Base-by-base conservation (phyloP, 2,888 invertebrate genomes). In the Epistrophella euchroma region DNA sequence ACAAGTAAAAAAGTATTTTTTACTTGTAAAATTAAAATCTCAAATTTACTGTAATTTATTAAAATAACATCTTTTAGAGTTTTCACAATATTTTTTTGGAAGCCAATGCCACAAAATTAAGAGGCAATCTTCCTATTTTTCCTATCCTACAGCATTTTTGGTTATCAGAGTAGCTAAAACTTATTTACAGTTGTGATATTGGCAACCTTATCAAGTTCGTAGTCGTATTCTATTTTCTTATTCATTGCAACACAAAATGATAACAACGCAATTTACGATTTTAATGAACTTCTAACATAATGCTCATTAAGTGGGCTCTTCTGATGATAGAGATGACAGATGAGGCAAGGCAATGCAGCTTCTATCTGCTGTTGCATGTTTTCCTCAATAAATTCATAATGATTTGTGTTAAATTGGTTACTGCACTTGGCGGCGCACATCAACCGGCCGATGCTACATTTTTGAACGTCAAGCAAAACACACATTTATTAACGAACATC, bases 361-460 rank as follows among this genome's bases (percentile, higher is more conserved):
- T 28, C 32, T 17, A 15, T 22, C 9, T 15, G 9, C 58, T 60
- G 47, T 60, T 72, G 56, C 75, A 52, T 60, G 66, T 56, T 52
- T 58, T 73, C 37, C 60, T 70, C 77, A 70, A 81, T 70, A 62
- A 73, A 77, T 68, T 81, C 55, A 77, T 77, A 74, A 81, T 77
- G 70, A 71, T 70, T 77, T 77, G 73, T 68, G 76, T 52, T 66
- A 70, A 86, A 68, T 77, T 19, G n/a, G 56, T 62, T 73, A 43
- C 19, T 74, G 73, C 73, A 81, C 70, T 77, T 70, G 58, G 71
- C 68, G 64, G 73, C 10, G 52, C 64, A 73, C 45, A 77, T 86
- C 77, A 73, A 86, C 73, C 64, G 73, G 19, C 25, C 37, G 25
- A 52, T n/a, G 52, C 5, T 52, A 15, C 25, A 50, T 50, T 25